Evolutionary conservation across 2,888 invertebrate species (phyloP), one percentile per base, ranked within the genome.

Genomic region (Laothoe populi): DNA sequence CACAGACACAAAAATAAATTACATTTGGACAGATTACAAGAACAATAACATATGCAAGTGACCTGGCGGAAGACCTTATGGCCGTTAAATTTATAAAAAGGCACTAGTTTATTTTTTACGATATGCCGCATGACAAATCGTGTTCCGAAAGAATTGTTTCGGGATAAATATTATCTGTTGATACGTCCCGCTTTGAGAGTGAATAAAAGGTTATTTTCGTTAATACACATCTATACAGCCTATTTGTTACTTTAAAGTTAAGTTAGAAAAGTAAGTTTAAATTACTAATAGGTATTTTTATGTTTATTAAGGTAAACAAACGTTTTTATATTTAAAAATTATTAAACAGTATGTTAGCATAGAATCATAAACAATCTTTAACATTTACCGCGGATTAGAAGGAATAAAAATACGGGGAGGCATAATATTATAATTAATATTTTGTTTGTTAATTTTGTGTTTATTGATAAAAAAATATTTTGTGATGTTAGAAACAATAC

Each of bases 61-160:
- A 35, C 40, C 24, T 49, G 60, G 38, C n/a, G 38, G 60, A 60
- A 49, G 48, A 60, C 48, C 40, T 60, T 60, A 60, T n/a, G 48
- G 40, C 35, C 46, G 38, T 46, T 60, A 60, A 49, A 31, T 35
- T 53, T 53, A 53, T 53, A 53, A 53, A 53, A 53, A 53, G 53
- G 31, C 53, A 48, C 48, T 35, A 19, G 35, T 31, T 53, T 53
- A 19, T 44, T 53, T 53, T 49, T 53, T 53, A 26, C 35, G 53
- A 53, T 53, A 53, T 35, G 35, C 35, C 35, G 31, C 53, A 53
- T 53, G 35, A 53, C 53, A 53, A 53, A 53, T 53, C 53, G 53
- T 53, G 53, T 53, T 31, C 53, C 53, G 5, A 16, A 35, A 35
- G 35, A 53, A 53, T 53, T 53, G 53, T 53, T 10, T 53, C 19